phyloP scores from a whole-genome alignment of 2,888 invertebrate species.

The Arctia plantaginis region DNA sequence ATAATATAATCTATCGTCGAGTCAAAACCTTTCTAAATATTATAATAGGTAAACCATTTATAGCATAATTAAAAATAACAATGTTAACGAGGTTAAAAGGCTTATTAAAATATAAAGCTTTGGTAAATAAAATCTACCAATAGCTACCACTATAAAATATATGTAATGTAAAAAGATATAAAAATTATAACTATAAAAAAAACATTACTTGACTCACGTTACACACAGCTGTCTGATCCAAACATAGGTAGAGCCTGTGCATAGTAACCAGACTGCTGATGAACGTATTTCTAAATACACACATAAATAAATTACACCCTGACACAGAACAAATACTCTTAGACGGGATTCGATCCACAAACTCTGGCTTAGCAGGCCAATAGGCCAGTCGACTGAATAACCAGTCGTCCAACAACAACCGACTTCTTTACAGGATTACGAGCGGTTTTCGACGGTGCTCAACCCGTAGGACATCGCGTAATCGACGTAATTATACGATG shows the following conservation, averaged over 20 bases:
- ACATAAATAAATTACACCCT: not conserved
- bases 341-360: not conserved
- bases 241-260: not conserved
- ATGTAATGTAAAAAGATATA: too few relatives aligned
- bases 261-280: not conserved
- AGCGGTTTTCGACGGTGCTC: constrained; percentile 86
- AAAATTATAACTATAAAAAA: too few relatives aligned
- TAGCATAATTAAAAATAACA: too few relatives aligned
- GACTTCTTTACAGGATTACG: constrained; percentile 79
- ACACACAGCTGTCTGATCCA: too few relatives aligned
- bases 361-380: not conserved
- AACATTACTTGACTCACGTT: too few relatives aligned
- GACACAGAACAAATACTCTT: not conserved
- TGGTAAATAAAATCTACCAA: too few relatives aligned
- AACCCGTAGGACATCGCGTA: constrained; percentile 86
- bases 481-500: constrained; percentile 86
- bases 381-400: not conserved
- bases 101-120: too few relatives aligned
- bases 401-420: not conserved
- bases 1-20: not conserved
- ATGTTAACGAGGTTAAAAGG: too few relatives aligned
- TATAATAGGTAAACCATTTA: not conserved
- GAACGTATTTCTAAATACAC: too few relatives aligned
- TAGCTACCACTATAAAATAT: too few relatives aligned
- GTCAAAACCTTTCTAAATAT: not conserved